Conservation (phyloP, 2,797 vertebrate species). For the Muscicapa striata region DNA sequence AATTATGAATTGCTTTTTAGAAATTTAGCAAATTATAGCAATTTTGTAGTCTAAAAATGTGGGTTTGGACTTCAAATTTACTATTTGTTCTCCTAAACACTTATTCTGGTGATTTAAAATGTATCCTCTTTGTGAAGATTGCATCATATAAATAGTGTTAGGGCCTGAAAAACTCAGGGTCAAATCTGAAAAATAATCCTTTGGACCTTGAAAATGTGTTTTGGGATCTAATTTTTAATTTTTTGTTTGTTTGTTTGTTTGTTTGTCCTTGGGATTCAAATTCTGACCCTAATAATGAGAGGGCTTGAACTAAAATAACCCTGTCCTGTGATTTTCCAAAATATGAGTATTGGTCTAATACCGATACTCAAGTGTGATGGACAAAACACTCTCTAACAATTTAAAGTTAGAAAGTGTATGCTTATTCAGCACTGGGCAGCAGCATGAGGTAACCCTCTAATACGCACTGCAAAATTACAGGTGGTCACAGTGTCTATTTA, state of each 20-base stretch:
- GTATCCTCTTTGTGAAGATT: background rate
- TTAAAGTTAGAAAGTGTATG: too few species aligned
- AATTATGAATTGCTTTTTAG: background rate
- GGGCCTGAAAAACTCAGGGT: background rate
- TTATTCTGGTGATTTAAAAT: background rate
- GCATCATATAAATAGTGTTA: background rate
- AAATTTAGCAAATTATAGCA: background rate
- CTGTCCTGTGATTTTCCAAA: background rate
- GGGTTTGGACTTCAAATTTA: background rate
- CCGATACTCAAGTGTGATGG: too few species aligned
- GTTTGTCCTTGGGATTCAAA: background rate
- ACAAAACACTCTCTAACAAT: too few species aligned
- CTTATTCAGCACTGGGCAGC: too few species aligned
- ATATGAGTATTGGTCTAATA: too few species aligned
- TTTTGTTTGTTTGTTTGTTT: background rate
- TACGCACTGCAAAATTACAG: too few species aligned
- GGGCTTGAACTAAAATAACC: background rate
- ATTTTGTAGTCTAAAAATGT: background rate
- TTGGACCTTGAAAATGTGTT: background rate
- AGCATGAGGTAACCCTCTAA: too few species aligned
- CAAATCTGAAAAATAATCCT: background rate
- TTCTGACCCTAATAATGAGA: background rate
- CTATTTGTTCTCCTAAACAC: background rate
- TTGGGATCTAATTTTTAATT: background rate
- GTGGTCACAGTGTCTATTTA: too few species aligned